A percentile compares a stretch with the other conserved stretches of the same genome.
These are phyloP conservation scores for Polypedilum pembai DNA, from an alignment of 1,140 invertebrate species.

Conservation along the genomic window DNA sequence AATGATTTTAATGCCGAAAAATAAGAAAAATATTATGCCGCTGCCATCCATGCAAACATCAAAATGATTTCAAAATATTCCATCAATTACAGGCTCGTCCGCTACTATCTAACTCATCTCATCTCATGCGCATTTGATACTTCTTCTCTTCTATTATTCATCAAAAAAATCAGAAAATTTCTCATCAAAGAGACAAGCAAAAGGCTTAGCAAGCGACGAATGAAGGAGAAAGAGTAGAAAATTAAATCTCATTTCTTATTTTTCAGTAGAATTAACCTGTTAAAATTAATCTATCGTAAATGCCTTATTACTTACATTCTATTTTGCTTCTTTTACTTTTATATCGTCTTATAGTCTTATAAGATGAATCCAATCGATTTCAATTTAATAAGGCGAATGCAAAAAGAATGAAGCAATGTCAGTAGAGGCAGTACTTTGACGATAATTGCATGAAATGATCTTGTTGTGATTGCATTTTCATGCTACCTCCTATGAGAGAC, in stretches of 20 bases:
- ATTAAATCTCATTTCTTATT: not conserved
- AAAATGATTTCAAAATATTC: slow-evolving; percentile 24
- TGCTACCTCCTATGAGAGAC: not conserved
- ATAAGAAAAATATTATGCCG: no score
- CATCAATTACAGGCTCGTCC: slow-evolving; percentile 2
- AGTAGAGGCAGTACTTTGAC: not conserved
- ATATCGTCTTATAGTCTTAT: not conserved
- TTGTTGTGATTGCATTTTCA: slow-evolving; percentile 9
- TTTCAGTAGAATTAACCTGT: slow-evolving; percentile 25
- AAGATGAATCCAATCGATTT: slow-evolving; percentile 18
- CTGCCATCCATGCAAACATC: not conserved
- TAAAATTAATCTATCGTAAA: slow-evolving; percentile 19
- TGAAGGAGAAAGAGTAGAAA: not conserved
- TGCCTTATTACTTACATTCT: slow-evolving; percentile 11
- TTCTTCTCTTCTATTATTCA: no score
- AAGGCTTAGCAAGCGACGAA: not conserved
- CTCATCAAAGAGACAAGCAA: no score
- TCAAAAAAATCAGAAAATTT: no score
- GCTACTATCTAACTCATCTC: slow-evolving; percentile 1
- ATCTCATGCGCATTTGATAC: not conserved
- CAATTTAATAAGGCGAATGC: not conserved
- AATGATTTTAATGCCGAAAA: no score
- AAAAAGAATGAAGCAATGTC: not conserved
- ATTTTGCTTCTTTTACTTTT: not conserved
- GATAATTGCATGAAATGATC: slow-evolving; percentile 13